Evolutionary conservation across 2,797 vertebrate species (phyloP).

Genomic region (Gallinago nigripennis): DNA sequence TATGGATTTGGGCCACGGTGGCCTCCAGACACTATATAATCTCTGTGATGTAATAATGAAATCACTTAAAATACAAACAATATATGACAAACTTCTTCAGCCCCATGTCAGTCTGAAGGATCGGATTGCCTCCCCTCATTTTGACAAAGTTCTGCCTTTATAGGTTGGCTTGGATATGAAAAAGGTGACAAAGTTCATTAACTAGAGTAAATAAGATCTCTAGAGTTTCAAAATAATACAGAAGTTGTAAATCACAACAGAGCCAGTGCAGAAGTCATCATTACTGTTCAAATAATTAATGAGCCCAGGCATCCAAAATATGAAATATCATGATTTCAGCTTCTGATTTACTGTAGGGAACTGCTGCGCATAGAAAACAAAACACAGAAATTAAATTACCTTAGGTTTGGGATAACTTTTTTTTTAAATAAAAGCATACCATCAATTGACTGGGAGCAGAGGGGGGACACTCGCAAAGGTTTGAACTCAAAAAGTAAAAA

Average conservation of each 20-base stretch:
- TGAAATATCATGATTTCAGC: not conserved
- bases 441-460: not conserved
- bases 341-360: not conserved
- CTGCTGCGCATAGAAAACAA: not conserved
- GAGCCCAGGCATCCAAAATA: not conserved
- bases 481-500: not conserved
- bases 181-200: not conserved
- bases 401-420: not conserved
- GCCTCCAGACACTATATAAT: not conserved
- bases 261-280: not conserved
- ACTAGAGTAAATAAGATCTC: not conserved
- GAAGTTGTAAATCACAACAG: not conserved
- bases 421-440: not conserved
- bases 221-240: not conserved
- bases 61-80: not conserved
- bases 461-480: fast-evolving
- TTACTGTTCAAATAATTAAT: not conserved
- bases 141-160: not conserved
- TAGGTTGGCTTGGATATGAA: not conserved
- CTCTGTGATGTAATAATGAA: not conserved
- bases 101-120: not conserved
- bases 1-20: not conserved
- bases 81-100: not conserved
- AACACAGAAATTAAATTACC: not conserved
- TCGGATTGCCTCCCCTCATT: not conserved